These are phyloP conservation scores for Cardiocondyla obscurior DNA, from an alignment of 1,140 invertebrate genomes.

Conservation along the genomic window DNA sequence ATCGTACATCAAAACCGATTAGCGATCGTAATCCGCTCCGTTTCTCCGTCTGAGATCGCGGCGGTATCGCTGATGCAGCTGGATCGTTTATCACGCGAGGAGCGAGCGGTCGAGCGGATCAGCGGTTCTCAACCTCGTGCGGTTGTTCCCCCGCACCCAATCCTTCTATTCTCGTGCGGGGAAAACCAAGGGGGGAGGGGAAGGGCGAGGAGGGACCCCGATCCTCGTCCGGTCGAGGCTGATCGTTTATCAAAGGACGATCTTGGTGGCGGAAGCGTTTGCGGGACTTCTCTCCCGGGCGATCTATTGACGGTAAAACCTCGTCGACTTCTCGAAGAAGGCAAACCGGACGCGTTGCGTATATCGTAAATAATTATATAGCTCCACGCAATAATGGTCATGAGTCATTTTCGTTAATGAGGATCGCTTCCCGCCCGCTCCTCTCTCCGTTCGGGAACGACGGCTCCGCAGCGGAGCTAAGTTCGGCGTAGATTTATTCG, in stretches of 20 bases:
- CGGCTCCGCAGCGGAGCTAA: constrained; percentile 30
- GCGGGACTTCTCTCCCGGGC: constrained; percentile 42
- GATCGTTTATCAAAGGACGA: constrained; percentile 68
- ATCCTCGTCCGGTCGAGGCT: constrained; percentile 22
- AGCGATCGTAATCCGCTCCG: constrained; percentile 67
- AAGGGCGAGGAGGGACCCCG: too few relatives aligned
- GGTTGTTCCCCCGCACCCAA: constrained; percentile 17
- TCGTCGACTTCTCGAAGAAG: not conserved
- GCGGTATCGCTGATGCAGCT: constrained; percentile 57
- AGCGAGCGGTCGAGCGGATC: constrained; percentile 61
- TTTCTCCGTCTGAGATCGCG: constrained; percentile 64
- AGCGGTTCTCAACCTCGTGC: constrained; percentile 59
- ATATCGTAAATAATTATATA: constrained; percentile 28
- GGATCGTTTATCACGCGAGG: constrained; percentile 67
- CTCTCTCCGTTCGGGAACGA: not conserved
- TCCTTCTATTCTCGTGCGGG: not conserved
- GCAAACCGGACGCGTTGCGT: constrained; percentile 23
- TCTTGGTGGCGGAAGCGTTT: constrained; percentile 61
- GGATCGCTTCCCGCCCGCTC: constrained; percentile 3
- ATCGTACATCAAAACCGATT: constrained; percentile 65
- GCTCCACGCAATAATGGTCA: constrained; percentile 5
- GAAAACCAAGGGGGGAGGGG: constrained; percentile 11
- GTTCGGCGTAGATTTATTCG: constrained; percentile 52
- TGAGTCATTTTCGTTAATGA: constrained; percentile 58
- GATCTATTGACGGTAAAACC: constrained; percentile 57